phyloP scores from a whole-genome alignment of 2,113 vertebrate genomes.

The Nibea coibor region DNA sequence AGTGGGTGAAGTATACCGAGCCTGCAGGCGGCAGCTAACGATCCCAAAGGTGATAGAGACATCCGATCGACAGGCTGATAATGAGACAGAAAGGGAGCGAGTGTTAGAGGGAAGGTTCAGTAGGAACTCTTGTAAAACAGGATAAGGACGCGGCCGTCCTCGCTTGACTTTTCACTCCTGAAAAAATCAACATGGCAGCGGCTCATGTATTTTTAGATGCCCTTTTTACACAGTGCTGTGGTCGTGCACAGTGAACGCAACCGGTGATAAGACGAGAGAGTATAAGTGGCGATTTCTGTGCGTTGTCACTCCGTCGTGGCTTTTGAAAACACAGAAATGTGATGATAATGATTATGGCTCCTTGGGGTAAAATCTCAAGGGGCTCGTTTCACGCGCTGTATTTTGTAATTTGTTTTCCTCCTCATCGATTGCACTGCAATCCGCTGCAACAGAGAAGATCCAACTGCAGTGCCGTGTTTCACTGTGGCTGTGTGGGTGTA shows the following conservation, averaged over 20 bases:
- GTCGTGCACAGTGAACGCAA: conserved; percentile 36
- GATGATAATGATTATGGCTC: conserved; percentile 49
- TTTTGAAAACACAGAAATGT: conserved; percentile 37
- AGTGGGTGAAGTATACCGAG: conserved; percentile 31
- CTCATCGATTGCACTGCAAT: conserved; percentile 68
- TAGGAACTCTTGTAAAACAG: conserved; percentile 64
- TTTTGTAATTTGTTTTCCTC: conserved; percentile 65
- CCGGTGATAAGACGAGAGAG: conserved; percentile 45
- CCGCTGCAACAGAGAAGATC: conserved; percentile 69
- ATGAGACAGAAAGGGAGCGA: conserved; percentile 69
- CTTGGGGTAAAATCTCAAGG: conserved; percentile 54
- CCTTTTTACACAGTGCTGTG: conserved; percentile 65
- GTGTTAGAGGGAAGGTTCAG: conserved; percentile 60
- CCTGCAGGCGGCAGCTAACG: conserved; percentile 61
- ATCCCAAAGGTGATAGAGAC: conserved; percentile 73
- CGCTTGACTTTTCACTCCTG: conserved; percentile 67
- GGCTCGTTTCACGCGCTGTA: conserved; percentile 55
- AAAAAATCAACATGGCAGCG: conserved; percentile 70
- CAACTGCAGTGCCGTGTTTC: conserved; percentile 68
- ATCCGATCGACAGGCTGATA: conserved; percentile 72
- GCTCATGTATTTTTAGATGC: conserved; percentile 74
- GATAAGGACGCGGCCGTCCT: conserved; percentile 63
- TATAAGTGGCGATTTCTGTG: conserved; percentile 33
- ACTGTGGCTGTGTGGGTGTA: conserved; percentile 74
- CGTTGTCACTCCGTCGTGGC: conserved; percentile 30